Base-by-base conservation (phyloP, 2,113 vertebrate species). In the Anarrhichthys ocellatus region DNA sequence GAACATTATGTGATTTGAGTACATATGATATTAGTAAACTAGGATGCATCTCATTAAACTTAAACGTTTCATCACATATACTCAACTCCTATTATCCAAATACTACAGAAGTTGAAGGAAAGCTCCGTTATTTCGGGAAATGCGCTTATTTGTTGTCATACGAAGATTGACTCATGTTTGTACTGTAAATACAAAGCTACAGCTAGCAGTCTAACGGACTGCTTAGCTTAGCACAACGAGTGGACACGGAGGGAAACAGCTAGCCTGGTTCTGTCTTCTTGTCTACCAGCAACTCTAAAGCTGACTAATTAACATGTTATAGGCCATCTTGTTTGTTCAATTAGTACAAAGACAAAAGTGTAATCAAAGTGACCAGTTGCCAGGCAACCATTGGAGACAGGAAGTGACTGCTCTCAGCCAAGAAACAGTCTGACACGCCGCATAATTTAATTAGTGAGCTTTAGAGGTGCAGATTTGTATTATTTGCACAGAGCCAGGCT, bases 301-400 rank as follows among this genome's bases (percentile, higher is more conserved):
- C 13, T 36, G 5, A 66, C 29, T 63, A 72, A 54, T 54, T 54
- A 54, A 46, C 32, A n/a, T 18, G 27, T 68, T 32, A 50, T 48
- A 27, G 27, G 27, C 27, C 1, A 32, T 32, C 27, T 22, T 68
- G 18, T 32, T 68, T 68, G 24, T 68, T 50, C 48, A 32, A 68
- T 65, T 22, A 11, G 13, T n/a, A 64, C 50, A 59, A 34, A 70
- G 56, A 38, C 9, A 10, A 22, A 42, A 62, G 40, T 62, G 59
- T 65, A 29, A 72, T 4, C 50, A 66, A 64, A 40, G 48, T 81
- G 48, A 50, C 48, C 48, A 5, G 48, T n/a, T 54, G 27, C 63
- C 73, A 36, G 46, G 81, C 72, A 83, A 76, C 72, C 6, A 74
- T 10, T 29, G 1, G 56, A 69, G 46, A 64, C 61, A 54, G 52